Evolutionary conservation across 2,797 vertebrate species (phyloP).

Genomic region (Lagodon rhomboides): DNA sequence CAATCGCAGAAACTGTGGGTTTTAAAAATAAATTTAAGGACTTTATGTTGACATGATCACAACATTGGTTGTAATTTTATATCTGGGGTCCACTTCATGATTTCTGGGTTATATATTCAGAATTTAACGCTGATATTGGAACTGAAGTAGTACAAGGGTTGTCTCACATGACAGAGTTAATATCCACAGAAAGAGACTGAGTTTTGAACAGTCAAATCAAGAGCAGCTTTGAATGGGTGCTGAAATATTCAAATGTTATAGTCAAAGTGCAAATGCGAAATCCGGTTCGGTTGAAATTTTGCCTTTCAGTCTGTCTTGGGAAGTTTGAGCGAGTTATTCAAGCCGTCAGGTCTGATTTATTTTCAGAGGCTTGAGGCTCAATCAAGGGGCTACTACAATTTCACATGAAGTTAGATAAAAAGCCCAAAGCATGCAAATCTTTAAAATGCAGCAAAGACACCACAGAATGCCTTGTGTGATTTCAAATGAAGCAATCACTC

Average conservation of each 20-base stretch:
- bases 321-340: constrained; percentile 62
- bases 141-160: neutral
- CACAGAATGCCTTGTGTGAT: constrained; percentile 27
- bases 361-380: constrained; percentile 53
- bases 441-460: constrained; percentile 45
- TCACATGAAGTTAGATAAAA: constrained; percentile 47
- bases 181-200: constrained; percentile 8
- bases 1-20: too few species aligned
- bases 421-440: constrained; percentile 47
- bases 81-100: neutral
- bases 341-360: constrained; percentile 69
- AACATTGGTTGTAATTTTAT: neutral
- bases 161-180: neutral
- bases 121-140: neutral
- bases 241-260: constrained; percentile 70
- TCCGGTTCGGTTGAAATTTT: constrained; percentile 61
- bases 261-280: constrained; percentile 66
- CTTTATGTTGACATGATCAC: neutral
- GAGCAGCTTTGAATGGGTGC: constrained; percentile 2
- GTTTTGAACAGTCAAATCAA: constrained; percentile 19
- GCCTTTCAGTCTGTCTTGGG: constrained; percentile 54
- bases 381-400: constrained; percentile 59
- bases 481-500: constrained; percentile 72
- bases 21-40: too few species aligned
- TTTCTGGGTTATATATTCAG: neutral